phyloP scores from a whole-genome alignment of 1,140 invertebrate species.

The Hirudo medicinalis region DNA sequence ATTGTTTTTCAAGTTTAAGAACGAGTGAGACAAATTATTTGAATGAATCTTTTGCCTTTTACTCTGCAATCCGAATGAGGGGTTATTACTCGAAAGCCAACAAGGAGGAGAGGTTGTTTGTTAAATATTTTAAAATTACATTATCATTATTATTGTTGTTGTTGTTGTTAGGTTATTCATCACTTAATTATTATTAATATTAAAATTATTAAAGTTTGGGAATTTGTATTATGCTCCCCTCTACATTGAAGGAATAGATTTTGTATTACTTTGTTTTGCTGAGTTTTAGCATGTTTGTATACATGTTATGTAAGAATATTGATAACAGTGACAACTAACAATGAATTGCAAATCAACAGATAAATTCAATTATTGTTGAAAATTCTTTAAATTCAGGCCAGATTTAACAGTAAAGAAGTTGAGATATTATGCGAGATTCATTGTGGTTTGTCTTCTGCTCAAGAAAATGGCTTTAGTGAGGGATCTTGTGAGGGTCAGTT shows the following conservation, averaged over 20 bases:
- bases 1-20: conserved; percentile 54
- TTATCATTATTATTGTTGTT: neutral
- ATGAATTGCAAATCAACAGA: neutral
- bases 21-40: conserved; percentile 92
- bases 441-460: conserved; percentile 82
- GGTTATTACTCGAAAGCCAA: conserved; percentile 85
- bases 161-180: neutral
- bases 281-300: neutral
- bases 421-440: conserved; percentile 87
- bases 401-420: conserved; percentile 96
- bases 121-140: neutral
- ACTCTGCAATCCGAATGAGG: conserved; percentile 79
- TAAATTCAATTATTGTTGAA: neutral
- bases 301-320: neutral
- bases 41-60: conserved; percentile 89
- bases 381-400: conserved; percentile 45
- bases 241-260: neutral
- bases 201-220: too few species aligned
- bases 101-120: conserved; percentile 69
- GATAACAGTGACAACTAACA: neutral
- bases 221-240: too few species aligned
- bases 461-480: conserved; percentile 86
- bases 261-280: neutral
- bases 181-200: neutral
- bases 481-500: conserved; percentile 62